Base-by-base conservation (phyloP, 2,797 vertebrate species). In the Gambusia yucatana region DNA sequence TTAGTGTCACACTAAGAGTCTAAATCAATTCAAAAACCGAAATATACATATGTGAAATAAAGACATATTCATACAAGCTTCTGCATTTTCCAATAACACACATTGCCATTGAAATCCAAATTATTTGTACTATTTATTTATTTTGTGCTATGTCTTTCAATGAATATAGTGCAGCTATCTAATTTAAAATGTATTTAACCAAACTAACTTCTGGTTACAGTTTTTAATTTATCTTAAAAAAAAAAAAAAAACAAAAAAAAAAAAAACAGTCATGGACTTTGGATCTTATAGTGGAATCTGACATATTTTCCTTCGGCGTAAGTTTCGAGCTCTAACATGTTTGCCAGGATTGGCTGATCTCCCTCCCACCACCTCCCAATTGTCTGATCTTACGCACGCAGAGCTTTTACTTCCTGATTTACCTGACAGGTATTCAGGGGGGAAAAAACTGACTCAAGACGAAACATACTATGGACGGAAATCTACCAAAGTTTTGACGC, bases 381-480 rank as follows among this genome's bases (percentile, higher is more conserved):
- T 33, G 46, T 46, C 13, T 46, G 44, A 3, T 39, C 44, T 55
- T 20, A 10, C 30, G 4, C 22, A 55, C 52, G 4, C 13, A 13
- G 0, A 46, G 57, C 72, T 59, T 3, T 33, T 76, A 95, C 92
- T 95, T 96, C 95, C 95, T 90, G 95, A 81, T 89, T 83, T 94
- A 96, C 96, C 95, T 96, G 82, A 73, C 95, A 96, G 94, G 95
- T 95, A 84, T 1, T 10, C 47, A 2, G 2, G 3, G 22, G 0
- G 55, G 76, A 79, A 50, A 75, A 0, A 41, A 22, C 59, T 78
- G 83, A 91, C 75, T 86, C 80, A 90, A 3, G 48, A 6, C 69
- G 2, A 46, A 73, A 72, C 0, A 41, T 28, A 80, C 17, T 6
- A 95, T 95, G 93, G 93, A 87, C 86, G 89, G 78, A 84, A 47